Evolutionary conservation across 2,797 vertebrate genomes (phyloP), one percentile per base, ranked within the genome.

Genomic region (Gadopsis bispinosus): DNA sequence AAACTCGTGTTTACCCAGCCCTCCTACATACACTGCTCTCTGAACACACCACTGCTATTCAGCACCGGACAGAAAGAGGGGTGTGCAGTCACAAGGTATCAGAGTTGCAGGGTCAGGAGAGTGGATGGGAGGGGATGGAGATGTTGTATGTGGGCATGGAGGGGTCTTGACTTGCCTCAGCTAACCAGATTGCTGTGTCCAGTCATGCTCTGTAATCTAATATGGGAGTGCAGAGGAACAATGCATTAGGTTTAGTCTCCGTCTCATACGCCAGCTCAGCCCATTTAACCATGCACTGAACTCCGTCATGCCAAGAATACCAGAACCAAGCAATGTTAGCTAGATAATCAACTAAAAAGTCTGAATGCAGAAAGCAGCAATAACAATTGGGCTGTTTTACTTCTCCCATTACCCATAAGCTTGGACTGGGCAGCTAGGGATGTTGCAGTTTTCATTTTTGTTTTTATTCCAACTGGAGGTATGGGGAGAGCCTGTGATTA

Each of bases 161-260:
- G 54, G 56, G 58, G 71, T 73, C 80, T 69, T 33, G 58, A 73
- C 73, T 85, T 61, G 77, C 53, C 70, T 73, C 55, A 19, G 79
- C 74, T 93, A 93, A 94, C 87, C 80, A 81, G 89, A 92, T 93
- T 93, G 81, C 75, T 48, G 66, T 66, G 79, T 84, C 90, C 88
- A 89, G 79, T 87, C 86, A 77, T 81, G 81, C 75, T 75, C 65
- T 77, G 73, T 93, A 94, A 94, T 93, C 86, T 86, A 90, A 93
- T 94, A 89, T 84, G 20, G 54, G 19, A 69, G 79, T 73, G 67
- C 69, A 75, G 76, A 69, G 74, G 85, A 84, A 92, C 90, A 92
- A 93, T 88, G 84, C 83, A 84, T 81, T 83, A 82, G 76, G 79
- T 82, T 88, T 56, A 79, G 71, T 65, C 69, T 79, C 62, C n/a